Base-by-base conservation (phyloP, 2,888 invertebrate genomes). In the Platerodrilus igneus region DNA sequence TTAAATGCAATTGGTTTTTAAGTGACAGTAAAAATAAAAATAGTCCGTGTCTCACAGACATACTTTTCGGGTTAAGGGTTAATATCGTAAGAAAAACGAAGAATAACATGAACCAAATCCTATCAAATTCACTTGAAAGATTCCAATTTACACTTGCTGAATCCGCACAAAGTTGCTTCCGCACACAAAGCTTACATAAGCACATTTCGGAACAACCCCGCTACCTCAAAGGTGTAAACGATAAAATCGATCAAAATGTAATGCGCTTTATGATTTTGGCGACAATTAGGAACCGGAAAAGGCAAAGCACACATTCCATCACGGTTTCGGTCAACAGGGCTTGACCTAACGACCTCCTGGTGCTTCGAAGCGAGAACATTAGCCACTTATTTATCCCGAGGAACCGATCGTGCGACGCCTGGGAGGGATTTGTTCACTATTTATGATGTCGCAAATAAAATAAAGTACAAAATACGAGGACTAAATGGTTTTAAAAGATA, bases 311-410 rank as follows among this genome's bases (percentile, higher is more conserved):
- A 41, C 25, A 31, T 38, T 41, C 32, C 38, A 36, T 46, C 38
- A 37, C 27, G 16, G 32, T 38, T 20, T 38, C 38, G 50, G 50
- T 48, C 44, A 50, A 41, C 40, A 35, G 48, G 41, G 39, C 43
- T 45, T 41, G 49, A 49, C 49, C 49, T 41, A 45, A 47, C 47
- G 49, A 48, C 50, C 50, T 46, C 42, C 46, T 35, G 37, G 48
- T 31, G 43, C 43, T 40, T 10, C 41, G 39, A 36, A 47, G 37
- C 48, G 45, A 41, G 34, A 45, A 49, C 50, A 52, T 52, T 52
- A 52, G 52, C 50, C 45, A 49, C 52, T 52, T 51, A 51, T 52
- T 52, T 51, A 52, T 52, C 52, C 52, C 49, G 41, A 38, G 50
- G 42, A 52, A 49, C 48, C 50, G 52, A 50, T 50, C 47, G 49